Percentiles rank a stretch among this genome's conserved stretches.
phyloP scores from a whole-genome alignment of 2,113 vertebrate species.

The Sminthopsis crassicaudata region DNA sequence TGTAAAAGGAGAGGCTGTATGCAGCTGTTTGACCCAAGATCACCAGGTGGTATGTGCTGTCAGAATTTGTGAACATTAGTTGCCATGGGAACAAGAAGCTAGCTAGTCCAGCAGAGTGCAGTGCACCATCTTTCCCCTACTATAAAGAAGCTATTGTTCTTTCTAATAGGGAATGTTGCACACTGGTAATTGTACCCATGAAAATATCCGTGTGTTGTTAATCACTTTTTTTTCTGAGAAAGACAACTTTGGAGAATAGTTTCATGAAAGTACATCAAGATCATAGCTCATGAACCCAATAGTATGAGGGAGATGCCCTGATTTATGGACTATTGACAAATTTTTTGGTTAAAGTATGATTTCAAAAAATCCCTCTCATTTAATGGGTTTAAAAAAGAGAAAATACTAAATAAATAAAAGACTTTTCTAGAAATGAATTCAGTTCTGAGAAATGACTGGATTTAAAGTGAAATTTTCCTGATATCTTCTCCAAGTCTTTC shows the following conservation, averaged over 20 bases:
- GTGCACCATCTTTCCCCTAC: background rate
- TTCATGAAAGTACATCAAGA: conserved; percentile 49
- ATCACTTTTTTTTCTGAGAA: conserved; percentile 28
- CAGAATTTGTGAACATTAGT: conserved; percentile 19
- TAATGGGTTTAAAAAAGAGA: conserved; percentile 44
- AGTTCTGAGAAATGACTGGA: conserved; percentile 40
- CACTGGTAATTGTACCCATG: conserved; percentile 35
- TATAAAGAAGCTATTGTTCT: conserved; percentile 40
- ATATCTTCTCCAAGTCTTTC: background rate
- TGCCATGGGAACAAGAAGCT: conserved; percentile 64
- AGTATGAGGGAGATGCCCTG: conserved; percentile 49
- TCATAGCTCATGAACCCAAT: conserved; percentile 19
- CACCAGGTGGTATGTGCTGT: conserved; percentile 43
- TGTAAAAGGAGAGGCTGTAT: conserved; percentile 58
- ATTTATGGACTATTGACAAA: conserved; percentile 68
- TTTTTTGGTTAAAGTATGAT: conserved; percentile 44
- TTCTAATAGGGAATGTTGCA: background rate
- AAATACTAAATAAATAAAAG: conserved; percentile 40
- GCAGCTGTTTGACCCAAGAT: conserved; percentile 55
- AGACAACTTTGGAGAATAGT: conserved; percentile 32
- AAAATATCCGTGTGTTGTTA: conserved; percentile 3
- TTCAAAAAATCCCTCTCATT: conserved; percentile 34
- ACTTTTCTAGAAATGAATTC: conserved; percentile 40
- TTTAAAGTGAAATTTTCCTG: conserved; percentile 34
- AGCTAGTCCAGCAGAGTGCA: conserved; percentile 15